These are phyloP conservation scores for Ornithoptera priamus DNA, from an alignment of 2,888 invertebrate genomes.

Conservation along the genomic window DNA sequence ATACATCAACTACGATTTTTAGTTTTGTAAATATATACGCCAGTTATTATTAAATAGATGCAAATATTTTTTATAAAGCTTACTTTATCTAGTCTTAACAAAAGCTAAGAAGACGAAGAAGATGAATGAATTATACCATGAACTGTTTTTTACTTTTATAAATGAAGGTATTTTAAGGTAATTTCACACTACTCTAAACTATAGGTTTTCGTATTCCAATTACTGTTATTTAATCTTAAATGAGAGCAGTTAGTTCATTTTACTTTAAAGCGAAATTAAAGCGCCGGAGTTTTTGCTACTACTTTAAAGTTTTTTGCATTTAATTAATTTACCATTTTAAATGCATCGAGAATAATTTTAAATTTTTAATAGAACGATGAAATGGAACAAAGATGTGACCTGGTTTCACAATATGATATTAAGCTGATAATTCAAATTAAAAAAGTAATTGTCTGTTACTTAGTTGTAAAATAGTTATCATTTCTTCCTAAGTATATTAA, in stretches of 20 bases:
- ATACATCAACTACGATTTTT: no score
- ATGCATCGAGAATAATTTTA: constrained; percentile 5
- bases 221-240: background rate
- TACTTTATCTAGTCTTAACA: no score
- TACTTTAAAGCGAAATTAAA: constrained; percentile 5
- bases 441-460: background rate
- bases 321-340: constrained; percentile 24
- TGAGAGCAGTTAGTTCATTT: background rate
- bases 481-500: no score
- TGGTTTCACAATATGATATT: constrained; percentile 16
- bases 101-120: no score
- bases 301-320: constrained; percentile 7
- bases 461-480: background rate
- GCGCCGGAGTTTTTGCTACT: background rate
- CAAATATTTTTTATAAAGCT: no score
- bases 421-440: constrained; percentile 3
- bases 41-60: no score
- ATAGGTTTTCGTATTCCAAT: background rate
- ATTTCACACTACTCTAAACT: background rate
- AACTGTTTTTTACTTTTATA: no score
- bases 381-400: constrained; percentile 28
- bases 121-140: no score
- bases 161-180: background rate
- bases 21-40: no score
- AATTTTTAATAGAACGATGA: constrained; percentile 18